Evolutionary conservation across 2,113 vertebrate species (phyloP).

Genomic region (Isichthys henryi): DNA sequence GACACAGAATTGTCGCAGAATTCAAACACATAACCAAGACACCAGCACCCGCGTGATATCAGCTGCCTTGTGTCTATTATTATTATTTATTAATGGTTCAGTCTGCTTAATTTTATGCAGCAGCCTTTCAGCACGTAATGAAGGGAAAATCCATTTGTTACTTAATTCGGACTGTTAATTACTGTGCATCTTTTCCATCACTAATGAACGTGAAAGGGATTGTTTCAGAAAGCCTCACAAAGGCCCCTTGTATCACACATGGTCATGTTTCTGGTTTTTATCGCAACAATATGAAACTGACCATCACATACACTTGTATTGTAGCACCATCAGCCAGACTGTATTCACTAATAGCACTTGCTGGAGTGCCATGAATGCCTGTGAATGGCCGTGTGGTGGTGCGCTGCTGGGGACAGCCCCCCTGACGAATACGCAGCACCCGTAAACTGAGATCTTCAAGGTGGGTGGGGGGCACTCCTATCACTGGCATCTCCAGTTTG

Average conservation of each 20-base stretch:
- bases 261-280: neutral
- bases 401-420: neutral
- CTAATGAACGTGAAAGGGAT: neutral
- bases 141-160: slow-evolving; percentile 9
- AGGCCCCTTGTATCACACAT: neutral
- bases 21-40: neutral
- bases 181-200: neutral
- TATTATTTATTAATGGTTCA: neutral
- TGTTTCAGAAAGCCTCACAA: neutral
- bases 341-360: neutral
- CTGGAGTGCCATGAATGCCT: neutral
- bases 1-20: neutral
- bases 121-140: neutral
- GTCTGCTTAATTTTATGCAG: slow-evolving; percentile 7
- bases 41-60: too few relatives aligned
- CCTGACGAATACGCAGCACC: neutral
- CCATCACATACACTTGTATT: neutral
- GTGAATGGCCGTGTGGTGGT: neutral
- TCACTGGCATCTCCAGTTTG: neutral
- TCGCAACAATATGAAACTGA: neutral
- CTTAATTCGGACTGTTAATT: neutral
- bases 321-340: neutral
- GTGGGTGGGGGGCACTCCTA: neutral
- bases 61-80: neutral
- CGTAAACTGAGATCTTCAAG: neutral